Base-by-base conservation (phyloP, 2,113 vertebrate genomes). In the Pungitius pungitius region DNA sequence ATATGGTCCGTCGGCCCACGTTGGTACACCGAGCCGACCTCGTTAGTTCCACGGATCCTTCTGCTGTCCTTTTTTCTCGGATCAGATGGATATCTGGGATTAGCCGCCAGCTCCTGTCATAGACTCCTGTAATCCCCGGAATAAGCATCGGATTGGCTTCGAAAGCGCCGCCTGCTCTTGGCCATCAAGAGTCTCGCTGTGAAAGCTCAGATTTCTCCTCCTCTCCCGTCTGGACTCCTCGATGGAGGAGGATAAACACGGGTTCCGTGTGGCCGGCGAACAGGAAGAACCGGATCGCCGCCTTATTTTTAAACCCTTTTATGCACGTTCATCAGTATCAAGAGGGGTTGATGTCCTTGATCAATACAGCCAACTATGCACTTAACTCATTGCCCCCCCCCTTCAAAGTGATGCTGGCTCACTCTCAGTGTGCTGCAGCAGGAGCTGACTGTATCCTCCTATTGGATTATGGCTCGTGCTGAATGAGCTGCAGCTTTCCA, bases 91-190 rank as follows among this genome's bases (percentile, higher is more conserved):
- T 87, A 78, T 83, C 58, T 66, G 63, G 85, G 87, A 92, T 92
- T 90, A 88, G 43, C 22, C 18, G 12, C 54, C 56, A 79, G 84
- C 52, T 86, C 69, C 62, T 74, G 83, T 86, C 81, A 91, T 81
- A 66, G 87, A 90, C 79, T 85, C 86, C 80, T 80, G 82, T 88
- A 91, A 92, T 91, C 90, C 82, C 81, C 64, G 45, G 71, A 86
- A 89, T 90, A 89, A 87, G 79, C 85, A 64, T 87, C 63, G 75
- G 55, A 51, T 40, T 43, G 80, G 65, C 81, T 92, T 85, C 75
- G 40, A 73, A 81, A 12, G 9, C 2, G 40, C 78, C 64, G 80
- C 62, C 55, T 58, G 35, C 63, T 58, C 75, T 62, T 2, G 17
- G 67, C 66, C 51, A 10, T 68, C 40, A 58, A 61, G 75, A n/a